Percentiles rank a stretch among this genome's conserved stretches.
These are phyloP conservation scores for Rutilus rutilus DNA, from an alignment of 2,113 vertebrate species.

Conservation along the genomic window DNA sequence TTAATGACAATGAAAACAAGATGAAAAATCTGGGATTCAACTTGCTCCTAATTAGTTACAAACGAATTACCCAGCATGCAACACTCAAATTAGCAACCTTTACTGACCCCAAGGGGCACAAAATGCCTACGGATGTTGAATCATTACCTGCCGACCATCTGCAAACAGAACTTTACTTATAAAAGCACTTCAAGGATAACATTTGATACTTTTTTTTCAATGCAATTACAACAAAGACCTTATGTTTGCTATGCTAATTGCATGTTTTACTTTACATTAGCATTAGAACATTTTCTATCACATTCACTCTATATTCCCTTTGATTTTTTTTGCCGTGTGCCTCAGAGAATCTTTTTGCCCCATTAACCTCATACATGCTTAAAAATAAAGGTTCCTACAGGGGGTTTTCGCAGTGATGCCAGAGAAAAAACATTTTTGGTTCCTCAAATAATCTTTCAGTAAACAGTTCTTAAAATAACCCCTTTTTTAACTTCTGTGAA, in stretches of 20 bases:
- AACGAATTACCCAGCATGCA: conserved; percentile 31
- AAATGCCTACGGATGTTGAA: conserved; percentile 28
- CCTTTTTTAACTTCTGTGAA: too few species aligned
- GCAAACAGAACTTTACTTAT: conserved; percentile 24
- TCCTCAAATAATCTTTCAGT: too few species aligned
- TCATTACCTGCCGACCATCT: conserved; percentile 22
- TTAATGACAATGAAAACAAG: conserved; percentile 28
- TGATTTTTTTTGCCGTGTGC: background rate
- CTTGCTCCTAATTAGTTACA: conserved; percentile 34
- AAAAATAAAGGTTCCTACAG: too few species aligned
- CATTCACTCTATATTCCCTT: background rate
- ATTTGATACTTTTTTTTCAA: background rate
- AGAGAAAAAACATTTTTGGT: too few species aligned
- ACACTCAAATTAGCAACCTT: conserved; percentile 30
- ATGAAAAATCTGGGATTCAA: conserved; percentile 16
- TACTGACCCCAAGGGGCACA: conserved; percentile 5
- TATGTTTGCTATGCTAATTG: background rate
- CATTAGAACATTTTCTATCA: too few species aligned
- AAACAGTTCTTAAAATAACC: too few species aligned
- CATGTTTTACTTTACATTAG: background rate
- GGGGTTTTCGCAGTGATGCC: too few species aligned
- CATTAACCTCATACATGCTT: background rate
- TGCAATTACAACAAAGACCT: conserved; percentile 5
- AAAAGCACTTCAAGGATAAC: conserved; percentile 26
- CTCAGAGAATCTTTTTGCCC: background rate